These are phyloP conservation scores for Drosophila buzzatii DNA, from an alignment of 2,888 invertebrate genomes.

Conservation along the genomic window DNA sequence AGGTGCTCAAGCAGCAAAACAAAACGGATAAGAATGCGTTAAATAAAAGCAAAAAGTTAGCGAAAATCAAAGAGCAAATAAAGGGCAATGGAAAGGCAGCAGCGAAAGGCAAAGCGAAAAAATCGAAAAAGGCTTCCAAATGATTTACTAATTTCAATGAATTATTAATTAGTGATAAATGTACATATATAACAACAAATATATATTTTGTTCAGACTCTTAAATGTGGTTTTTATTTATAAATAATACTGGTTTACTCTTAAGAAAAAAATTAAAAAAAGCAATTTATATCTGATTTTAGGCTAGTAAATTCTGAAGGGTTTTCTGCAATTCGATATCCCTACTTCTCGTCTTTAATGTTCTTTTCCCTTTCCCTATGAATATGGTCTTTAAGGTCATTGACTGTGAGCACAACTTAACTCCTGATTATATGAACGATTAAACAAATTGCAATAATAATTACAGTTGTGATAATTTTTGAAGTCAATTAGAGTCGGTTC, in stretches of 20 bases:
- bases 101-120: conserved; percentile 31
- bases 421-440: too few relatives aligned
- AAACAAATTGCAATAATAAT: too few relatives aligned
- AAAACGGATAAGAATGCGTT: conserved; percentile 1
- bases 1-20: conserved; percentile 17
- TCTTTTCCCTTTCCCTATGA: too few relatives aligned
- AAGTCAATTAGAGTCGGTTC: too few relatives aligned
- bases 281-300: too few relatives aligned
- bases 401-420: too few relatives aligned
- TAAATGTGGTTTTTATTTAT: not conserved
- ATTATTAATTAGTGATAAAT: not conserved
- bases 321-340: too few relatives aligned
- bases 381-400: too few relatives aligned
- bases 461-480: too few relatives aligned
- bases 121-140: conserved; percentile 5
- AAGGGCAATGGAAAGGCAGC: not conserved
- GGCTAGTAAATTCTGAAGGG: too few relatives aligned
- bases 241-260: not conserved
- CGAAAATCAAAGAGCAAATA: conserved; percentile 35
- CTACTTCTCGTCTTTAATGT: too few relatives aligned
- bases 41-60: conserved; percentile 38
- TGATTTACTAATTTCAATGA: not conserved
- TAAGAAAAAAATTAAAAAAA: too few relatives aligned
- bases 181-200: not conserved
- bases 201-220: not conserved